Evolutionary conservation across 2,888 invertebrate genomes (phyloP).

Genomic region (Urechis unicinctus): DNA sequence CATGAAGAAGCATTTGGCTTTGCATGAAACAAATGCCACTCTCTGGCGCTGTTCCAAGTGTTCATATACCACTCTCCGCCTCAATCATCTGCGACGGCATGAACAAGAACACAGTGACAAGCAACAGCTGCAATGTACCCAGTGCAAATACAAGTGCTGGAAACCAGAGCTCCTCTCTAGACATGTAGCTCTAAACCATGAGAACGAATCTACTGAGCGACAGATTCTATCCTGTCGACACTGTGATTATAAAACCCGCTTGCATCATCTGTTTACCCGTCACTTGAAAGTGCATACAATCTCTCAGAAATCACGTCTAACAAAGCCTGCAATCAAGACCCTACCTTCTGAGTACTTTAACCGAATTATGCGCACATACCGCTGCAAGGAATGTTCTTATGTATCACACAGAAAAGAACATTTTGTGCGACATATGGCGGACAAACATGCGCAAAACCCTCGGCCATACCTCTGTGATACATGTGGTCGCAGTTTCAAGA

Average conservation of each 20-base stretch:
- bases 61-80: conserved; percentile 45
- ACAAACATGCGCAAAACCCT: conserved; percentile 52
- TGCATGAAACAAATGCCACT: conserved; percentile 35
- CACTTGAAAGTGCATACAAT: conserved; percentile 31
- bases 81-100: conserved; percentile 47
- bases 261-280: conserved; percentile 21
- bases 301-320: too few species aligned
- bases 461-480: conserved; percentile 56
- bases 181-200: conserved; percentile 37
- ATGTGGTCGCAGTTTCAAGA: conserved; percentile 56
- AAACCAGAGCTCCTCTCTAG: conserved; percentile 27
- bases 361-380: conserved; percentile 21
- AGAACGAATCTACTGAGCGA: not conserved
- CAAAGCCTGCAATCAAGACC: too few species aligned
- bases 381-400: conserved; percentile 47
- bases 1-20: conserved; percentile 43
- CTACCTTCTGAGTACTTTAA: not conserved
- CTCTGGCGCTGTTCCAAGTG: conserved; percentile 43
- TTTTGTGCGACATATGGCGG: conserved; percentile 48
- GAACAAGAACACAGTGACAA: conserved; percentile 37
- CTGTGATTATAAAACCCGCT: not conserved
- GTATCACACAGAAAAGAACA: conserved; percentile 48
- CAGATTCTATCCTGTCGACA: not conserved
- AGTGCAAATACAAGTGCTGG: conserved; percentile 41
- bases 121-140: conserved; percentile 27